Evolutionary conservation across 2,888 invertebrate species (phyloP).

Genomic region (Trilocha varians): DNA sequence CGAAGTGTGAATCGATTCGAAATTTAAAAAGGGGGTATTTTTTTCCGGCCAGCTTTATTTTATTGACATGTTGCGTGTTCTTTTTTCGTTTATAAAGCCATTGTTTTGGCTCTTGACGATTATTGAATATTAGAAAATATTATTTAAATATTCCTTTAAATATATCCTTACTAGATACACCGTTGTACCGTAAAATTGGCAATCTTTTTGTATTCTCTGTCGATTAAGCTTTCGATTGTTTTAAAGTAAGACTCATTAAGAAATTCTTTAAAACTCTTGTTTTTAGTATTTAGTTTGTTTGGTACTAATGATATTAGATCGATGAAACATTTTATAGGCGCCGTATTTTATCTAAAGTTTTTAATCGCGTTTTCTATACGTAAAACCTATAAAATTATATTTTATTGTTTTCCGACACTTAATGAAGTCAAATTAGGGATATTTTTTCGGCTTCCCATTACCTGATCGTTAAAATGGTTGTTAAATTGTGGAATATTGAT

Average conservation of each 20-base stretch:
- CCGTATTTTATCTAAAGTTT: constrained; percentile 5
- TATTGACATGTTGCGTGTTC: constrained; percentile 58
- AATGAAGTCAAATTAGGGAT: constrained; percentile 66
- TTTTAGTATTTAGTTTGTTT: no score
- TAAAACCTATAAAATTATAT: constrained; percentile 42
- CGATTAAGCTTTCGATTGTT: no score
- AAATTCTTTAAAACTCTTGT: no score
- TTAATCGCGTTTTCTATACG: constrained; percentile 11
- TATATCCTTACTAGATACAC: no score
- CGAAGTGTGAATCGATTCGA: constrained; percentile 71
- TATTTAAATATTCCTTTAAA: constrained; percentile 3
- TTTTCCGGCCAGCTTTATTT: constrained; percentile 40
- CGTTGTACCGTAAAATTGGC: no score
- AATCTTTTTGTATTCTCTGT: no score
- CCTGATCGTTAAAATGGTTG: constrained; percentile 53
- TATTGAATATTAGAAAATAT: not conserved
- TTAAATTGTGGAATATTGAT: constrained; percentile 60
- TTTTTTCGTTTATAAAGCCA: constrained; percentile 24
- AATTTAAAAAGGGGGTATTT: constrained; percentile 48
- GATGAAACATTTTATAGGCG: no score
- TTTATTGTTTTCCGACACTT: constrained; percentile 59
- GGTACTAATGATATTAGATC: no score
- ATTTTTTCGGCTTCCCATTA: constrained; percentile 52
- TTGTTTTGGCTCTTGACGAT: constrained; percentile 23
- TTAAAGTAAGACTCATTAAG: no score